Evolutionary conservation across 2,797 vertebrate species (phyloP).

Genomic region (Hippopotamyrus pictus): DNA sequence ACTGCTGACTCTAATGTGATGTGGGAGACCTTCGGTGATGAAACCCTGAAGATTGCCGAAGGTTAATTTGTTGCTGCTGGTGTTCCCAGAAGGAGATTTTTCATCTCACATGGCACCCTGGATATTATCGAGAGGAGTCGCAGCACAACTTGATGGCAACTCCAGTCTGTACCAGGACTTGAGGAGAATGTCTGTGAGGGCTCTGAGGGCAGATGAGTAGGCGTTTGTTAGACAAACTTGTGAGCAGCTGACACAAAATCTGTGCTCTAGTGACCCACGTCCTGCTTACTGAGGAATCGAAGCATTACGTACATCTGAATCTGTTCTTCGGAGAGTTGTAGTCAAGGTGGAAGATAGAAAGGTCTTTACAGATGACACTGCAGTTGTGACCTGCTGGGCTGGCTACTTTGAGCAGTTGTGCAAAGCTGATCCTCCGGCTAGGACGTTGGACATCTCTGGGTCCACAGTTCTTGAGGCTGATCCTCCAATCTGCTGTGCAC

Average conservation of each 20-base stretch:
- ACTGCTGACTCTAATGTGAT: too few relatives aligned
- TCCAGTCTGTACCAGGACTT: neutral
- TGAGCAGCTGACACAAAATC: neutral
- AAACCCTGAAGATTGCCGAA: neutral
- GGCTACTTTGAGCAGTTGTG: neutral
- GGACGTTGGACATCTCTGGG: neutral
- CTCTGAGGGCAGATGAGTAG: neutral
- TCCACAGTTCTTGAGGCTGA: neutral
- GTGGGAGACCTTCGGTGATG: too few relatives aligned
- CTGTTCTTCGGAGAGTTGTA: neutral
- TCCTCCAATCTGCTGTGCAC: neutral
- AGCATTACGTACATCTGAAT: neutral
- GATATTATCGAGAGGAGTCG: too few relatives aligned
- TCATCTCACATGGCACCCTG: too few relatives aligned
- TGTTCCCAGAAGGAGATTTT: neutral
- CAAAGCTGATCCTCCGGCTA: neutral
- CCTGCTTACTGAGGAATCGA: neutral
- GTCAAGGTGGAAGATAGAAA: neutral
- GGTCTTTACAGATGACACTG: neutral
- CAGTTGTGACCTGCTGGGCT: neutral
- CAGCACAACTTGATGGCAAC: neutral
- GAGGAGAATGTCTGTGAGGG: neutral
- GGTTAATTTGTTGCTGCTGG: neutral
- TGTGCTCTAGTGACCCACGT: neutral
- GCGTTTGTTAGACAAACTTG: too few relatives aligned